Evolutionary conservation across 2,797 vertebrate genomes (phyloP), one percentile per base, ranked within the genome.

Genomic region (Anabacerthia variegaticeps): DNA sequence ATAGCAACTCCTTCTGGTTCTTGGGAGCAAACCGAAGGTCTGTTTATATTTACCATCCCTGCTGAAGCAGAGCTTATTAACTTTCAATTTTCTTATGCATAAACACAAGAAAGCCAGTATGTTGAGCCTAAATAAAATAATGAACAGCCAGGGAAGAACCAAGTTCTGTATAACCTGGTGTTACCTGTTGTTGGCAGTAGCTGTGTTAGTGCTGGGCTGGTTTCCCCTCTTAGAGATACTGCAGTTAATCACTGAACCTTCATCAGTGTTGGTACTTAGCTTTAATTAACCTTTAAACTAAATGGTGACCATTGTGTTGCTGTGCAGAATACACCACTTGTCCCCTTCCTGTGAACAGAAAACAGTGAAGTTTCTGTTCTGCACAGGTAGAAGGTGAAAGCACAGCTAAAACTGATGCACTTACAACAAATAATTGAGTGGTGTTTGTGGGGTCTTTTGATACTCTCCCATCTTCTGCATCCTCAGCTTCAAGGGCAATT

Each of bases 361-460:
- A 39, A 32, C 12, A 18, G 19, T 7, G 12, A 30, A 10, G 36
- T 21, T 34, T 37, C 61, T 44, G 43, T 15, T 8, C 52, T 30
- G 62, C 22, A 4, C 49, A n/a, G n/a, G 49, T 0, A n/a, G 28
- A 28, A 36, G 19, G 36, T 9, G 30, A 30, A 83, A 76, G 58
- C 37, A 6, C 4, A 20, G 43, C 49, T 52, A 28, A 28, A 51
- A 48, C 39, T 7, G 6, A 26, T 34, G 27, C 41, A 11, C 14
- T 41, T 49, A 14, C 0, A 2, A 15, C 13, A 54, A 37, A 12
- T 12, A 28, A 27, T 16, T 51, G 1, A 1, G 0, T 6, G 16
- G 19, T 2, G 0, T n/a, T 41, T 28, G 4, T 1, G 10, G 7
- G 2, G 0, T 6, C 5, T 5, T 5, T 22, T 56, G 1, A 30